Base-by-base conservation (phyloP, 2,113 vertebrate species). In the Eubucco bourcierii region DNA sequence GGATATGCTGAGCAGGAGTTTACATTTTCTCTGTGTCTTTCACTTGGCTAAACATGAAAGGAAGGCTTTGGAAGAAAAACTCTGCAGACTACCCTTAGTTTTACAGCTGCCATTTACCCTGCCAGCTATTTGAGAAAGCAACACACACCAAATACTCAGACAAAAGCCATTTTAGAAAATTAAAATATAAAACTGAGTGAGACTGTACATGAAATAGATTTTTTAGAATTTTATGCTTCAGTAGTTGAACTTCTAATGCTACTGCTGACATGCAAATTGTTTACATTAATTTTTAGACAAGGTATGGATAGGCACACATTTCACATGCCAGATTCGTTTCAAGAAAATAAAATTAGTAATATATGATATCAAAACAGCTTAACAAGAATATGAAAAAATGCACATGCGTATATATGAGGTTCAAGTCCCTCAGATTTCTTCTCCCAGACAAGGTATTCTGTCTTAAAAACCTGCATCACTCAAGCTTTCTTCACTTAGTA, bases 21-120 rank as follows among this genome's bases (percentile, higher is more conserved):
- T 95, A 94, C 93, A 90, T 97, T 98, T 97, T 95, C 77, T 96
- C 82, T 29, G 10, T 93, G 88, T 72, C 94, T 97, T 94, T 96
- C 95, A 96, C 96, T 98, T 98, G 97, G 97, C 97, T 97, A 90
- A 94, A 97, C 96, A 97, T 97, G 97, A 98, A 98, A 98, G 91
- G 56, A 87, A 96, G 72, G 94, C 75, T 96, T 94, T 89, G 81
- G 94, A 89, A 95, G 86, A 81, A 93, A 94, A 89, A 63, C 71
- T 93, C 67, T 41, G 83, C 94, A 95, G 94, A 50, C 90, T 95
- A 94, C 77, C 94, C 91, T 84, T 73, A 91, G 83, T 90, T 94
- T 94, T 96, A 82, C 56, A 95, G 96, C 93, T 97, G 94, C 80
- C 96, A 95, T 67, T 97, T 96, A 94, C 3, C 55, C 81, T 92